Evolutionary conservation across 2,888 invertebrate species (phyloP).

Genomic region (Ceramica pisi): DNA sequence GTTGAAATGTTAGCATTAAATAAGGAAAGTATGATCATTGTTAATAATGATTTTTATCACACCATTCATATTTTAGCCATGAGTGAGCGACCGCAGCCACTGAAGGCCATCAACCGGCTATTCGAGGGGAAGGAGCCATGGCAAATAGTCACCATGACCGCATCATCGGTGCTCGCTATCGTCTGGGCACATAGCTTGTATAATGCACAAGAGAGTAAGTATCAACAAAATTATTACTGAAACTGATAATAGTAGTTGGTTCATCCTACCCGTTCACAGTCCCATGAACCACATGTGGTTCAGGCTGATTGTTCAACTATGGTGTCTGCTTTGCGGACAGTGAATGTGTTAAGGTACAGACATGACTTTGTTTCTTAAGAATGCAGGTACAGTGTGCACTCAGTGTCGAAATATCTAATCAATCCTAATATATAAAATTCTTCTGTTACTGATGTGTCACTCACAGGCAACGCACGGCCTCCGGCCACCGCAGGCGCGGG

Average conservation of each 20-base stretch:
- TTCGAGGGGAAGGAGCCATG: constrained; percentile 94
- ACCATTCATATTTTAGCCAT: constrained; percentile 70
- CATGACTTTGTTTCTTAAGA: background rate
- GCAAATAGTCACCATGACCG: constrained; percentile 95
- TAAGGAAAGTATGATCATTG: too few relatives aligned
- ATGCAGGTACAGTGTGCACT: background rate
- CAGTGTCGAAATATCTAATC: background rate
- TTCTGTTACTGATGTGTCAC: too few relatives aligned
- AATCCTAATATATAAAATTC: too few relatives aligned
- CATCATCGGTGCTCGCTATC: constrained; percentile 93
- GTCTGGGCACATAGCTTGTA: constrained; percentile 94
- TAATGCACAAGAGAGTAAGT: constrained; percentile 93
- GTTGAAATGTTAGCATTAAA: too few relatives aligned
- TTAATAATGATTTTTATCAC: background rate
- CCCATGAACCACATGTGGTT: too few relatives aligned
- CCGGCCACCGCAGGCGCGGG: too few relatives aligned
- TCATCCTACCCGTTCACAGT: too few relatives aligned
- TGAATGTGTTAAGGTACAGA: too few relatives aligned
- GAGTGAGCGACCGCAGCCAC: constrained; percentile 85
- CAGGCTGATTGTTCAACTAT: too few relatives aligned
- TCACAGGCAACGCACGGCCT: too few relatives aligned
- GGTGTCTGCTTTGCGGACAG: too few relatives aligned
- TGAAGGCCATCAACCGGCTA: constrained; percentile 90
- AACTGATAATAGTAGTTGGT: background rate
- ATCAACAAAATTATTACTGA: background rate